Conservation (phyloP, 2,113 vertebrate species). For the Alectura lathami region DNA sequence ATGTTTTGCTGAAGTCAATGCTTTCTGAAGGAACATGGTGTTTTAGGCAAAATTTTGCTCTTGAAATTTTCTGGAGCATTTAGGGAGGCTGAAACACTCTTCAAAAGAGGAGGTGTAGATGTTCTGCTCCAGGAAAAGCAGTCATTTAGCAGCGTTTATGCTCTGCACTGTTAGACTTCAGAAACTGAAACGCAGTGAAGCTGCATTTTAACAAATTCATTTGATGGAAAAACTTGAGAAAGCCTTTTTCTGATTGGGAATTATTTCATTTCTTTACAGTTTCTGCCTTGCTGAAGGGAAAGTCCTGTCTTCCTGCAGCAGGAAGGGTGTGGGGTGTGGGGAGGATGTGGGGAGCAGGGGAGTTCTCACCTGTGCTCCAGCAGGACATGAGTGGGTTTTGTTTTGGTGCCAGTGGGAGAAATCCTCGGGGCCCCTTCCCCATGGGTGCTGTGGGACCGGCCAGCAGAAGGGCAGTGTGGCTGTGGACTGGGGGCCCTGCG, state of each 20-base stretch:
- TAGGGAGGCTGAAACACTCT: neutral
- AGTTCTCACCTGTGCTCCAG: neutral
- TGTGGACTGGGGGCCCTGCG: fast-evolving
- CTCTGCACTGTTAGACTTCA: neutral
- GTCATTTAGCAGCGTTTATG: neutral
- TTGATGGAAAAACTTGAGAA: neutral
- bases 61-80: neutral
- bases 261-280: neutral
- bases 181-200: neutral
- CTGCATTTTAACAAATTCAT: neutral
- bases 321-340: neutral
- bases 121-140: neutral
- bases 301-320: neutral
- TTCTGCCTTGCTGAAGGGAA: neutral
- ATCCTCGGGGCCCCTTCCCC: neutral
- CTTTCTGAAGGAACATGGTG: neutral
- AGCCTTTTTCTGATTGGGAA: neutral
- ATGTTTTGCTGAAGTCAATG: neutral
- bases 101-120: neutral
- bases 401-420: fast-evolving
- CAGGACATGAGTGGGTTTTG: neutral
- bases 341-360: fast-evolving
- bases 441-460: fast-evolving
- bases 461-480: fast-evolving
- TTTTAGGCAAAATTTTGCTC: neutral